A percentile compares a stretch with the other conserved stretches of the same genome.
phyloP scores from a whole-genome alignment of 2,113 vertebrate species.

The Myrmecobius fasciatus region DNA sequence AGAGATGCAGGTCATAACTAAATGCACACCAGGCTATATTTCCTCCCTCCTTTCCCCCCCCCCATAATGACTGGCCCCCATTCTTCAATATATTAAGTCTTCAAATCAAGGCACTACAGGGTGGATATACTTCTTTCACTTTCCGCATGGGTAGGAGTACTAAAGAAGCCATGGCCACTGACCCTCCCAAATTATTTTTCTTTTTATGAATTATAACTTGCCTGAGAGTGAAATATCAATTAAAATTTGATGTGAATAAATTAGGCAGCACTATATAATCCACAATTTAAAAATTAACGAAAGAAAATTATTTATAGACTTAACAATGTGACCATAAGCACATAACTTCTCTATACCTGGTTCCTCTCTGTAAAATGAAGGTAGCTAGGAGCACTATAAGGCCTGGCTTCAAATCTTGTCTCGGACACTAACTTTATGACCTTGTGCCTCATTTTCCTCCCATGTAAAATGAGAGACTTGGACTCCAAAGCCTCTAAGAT shows the following conservation, averaged over 20 bases:
- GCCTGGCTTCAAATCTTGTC: background rate
- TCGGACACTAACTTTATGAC: background rate
- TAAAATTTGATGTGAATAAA: background rate
- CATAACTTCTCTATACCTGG: background rate
- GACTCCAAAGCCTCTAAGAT: background rate
- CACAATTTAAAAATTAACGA: background rate
- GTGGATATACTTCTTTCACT: background rate
- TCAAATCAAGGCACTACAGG: background rate
- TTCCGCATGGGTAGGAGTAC: constrained; percentile 9
- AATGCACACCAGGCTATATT: constrained; percentile 1
- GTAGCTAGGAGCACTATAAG: background rate
- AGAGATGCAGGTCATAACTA: background rate
- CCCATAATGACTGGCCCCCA: background rate
- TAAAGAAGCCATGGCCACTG: constrained; percentile 6
- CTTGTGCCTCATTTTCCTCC: background rate
- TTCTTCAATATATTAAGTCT: background rate
- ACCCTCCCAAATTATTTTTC: background rate
- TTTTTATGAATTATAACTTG: constrained; percentile 18
- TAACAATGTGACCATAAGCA: background rate
- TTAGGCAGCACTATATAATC: constrained; percentile 22
- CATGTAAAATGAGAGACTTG: background rate
- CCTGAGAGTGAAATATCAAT: constrained; percentile 39
- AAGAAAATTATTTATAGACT: background rate
- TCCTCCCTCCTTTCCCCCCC: background rate
- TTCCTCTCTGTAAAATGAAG: background rate